These are phyloP conservation scores for Chaetodon trifascialis DNA, from an alignment of 2,113 vertebrate species.

Conservation along the genomic window DNA sequence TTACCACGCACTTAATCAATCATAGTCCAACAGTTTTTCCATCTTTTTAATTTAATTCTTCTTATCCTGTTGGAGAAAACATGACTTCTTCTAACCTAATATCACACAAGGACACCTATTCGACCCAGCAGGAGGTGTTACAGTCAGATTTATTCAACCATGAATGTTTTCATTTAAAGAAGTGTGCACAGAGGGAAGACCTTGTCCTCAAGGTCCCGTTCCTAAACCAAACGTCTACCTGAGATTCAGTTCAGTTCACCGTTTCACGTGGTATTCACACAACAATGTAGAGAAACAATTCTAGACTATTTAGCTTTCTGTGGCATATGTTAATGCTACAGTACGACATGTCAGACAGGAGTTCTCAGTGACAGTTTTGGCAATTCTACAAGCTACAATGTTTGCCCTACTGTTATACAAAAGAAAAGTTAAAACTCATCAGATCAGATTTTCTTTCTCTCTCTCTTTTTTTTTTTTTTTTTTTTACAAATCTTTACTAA, in stretches of 20 bases:
- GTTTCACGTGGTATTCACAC: constrained; percentile 71
- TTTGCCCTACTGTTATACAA: constrained; percentile 69
- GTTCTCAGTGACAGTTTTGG: constrained; percentile 69
- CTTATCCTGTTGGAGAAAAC: constrained; percentile 29
- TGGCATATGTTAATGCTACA: constrained; percentile 73
- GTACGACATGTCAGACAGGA: constrained; percentile 67
- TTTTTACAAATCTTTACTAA: constrained; percentile 70
- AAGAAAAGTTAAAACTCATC: constrained; percentile 49
- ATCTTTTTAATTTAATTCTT: constrained; percentile 22
- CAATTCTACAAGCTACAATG: constrained; percentile 76
- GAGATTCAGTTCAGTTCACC: constrained; percentile 78
- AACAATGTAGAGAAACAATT: constrained; percentile 71
- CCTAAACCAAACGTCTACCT: constrained; percentile 79
- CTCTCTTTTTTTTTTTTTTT: background rate
- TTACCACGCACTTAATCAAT: constrained; percentile 11
- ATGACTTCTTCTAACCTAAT: constrained; percentile 8
- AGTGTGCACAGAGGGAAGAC: constrained; percentile 77
- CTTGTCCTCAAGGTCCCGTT: constrained; percentile 57
- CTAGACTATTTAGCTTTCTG: constrained; percentile 74
- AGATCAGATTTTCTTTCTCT: constrained; percentile 30
- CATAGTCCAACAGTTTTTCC: constrained; percentile 4
- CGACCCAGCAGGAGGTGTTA: constrained; percentile 63
- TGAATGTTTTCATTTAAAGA: constrained; percentile 73
- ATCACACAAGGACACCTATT: constrained; percentile 43
- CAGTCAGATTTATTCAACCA: constrained; percentile 78